A percentile compares a stretch with the other conserved stretches of the same genome.
Conservation (phyloP, 2,113 vertebrate species). For the Heloderma charlesbogerti region DNA sequence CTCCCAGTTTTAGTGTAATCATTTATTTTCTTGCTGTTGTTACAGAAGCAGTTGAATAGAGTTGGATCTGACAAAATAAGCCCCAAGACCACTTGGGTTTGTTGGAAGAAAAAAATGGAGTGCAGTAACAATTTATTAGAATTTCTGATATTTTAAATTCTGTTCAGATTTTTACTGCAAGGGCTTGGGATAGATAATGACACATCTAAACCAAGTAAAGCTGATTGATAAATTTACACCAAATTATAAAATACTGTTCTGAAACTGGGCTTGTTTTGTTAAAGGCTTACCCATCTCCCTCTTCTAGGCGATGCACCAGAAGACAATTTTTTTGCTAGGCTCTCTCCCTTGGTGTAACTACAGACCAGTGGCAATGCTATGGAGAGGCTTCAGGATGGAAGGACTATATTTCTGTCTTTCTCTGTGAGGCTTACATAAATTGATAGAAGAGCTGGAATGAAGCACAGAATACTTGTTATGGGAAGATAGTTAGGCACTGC, state of each 20-base stretch:
- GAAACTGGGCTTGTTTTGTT: not conserved
- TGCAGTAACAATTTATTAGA: conserved; percentile 8
- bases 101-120: not conserved
- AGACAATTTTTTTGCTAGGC: not conserved
- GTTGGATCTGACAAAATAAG: conserved; percentile 47
- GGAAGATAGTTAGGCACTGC: not conserved
- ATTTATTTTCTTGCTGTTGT: conserved; percentile 41
- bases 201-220: not conserved
- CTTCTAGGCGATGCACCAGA: not conserved
- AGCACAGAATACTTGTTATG: not conserved
- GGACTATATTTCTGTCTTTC: not conserved
- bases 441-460: not conserved
- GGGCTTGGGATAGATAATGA: not conserved
- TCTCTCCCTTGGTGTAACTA: not conserved
- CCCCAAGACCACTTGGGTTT: conserved; percentile 14
- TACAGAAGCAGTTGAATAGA: conserved; percentile 51
- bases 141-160: not conserved
- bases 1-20: conserved; percentile 56
- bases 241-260: not conserved
- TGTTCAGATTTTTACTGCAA: not conserved
- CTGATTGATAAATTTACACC: not conserved
- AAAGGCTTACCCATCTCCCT: not conserved
- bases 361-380: not conserved
- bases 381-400: too few relatives aligned
- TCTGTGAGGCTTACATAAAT: not conserved